phyloP scores from a whole-genome alignment of 2,113 vertebrate species.

The Calyptomena viridis region DNA sequence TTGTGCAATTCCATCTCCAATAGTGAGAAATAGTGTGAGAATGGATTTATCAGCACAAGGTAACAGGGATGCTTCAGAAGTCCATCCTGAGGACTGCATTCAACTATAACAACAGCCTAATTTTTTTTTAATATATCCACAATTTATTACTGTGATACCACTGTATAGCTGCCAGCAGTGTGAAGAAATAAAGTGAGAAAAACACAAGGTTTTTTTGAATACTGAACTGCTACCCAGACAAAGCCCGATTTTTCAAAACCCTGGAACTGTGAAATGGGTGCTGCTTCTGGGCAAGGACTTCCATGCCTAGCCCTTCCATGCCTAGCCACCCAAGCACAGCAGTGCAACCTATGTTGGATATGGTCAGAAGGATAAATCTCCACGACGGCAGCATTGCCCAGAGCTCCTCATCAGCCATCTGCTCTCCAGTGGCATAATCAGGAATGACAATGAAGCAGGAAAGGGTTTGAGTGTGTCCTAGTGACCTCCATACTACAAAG shows the following conservation, averaged over 20 bases:
- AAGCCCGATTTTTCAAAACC: neutral
- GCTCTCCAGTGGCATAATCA: neutral
- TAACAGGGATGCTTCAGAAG: neutral
- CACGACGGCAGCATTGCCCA: fast-evolving
- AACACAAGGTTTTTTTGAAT: neutral
- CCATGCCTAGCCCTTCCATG: neutral
- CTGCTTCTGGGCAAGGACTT: neutral
- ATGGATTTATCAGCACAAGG: neutral
- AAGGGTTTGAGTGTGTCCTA: neutral
- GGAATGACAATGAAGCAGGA: neutral
- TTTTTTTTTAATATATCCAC: neutral
- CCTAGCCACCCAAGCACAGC: neutral
- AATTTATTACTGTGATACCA: neutral
- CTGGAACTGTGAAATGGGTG: neutral
- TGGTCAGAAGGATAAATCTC: neutral
- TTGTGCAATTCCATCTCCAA: neutral
- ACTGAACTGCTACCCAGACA: neutral
- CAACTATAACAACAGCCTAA: neutral
- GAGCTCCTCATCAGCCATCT: neutral
- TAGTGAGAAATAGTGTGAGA: neutral
- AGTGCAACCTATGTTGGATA: fast-evolving
- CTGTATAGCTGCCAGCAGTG: neutral
- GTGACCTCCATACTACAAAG: neutral
- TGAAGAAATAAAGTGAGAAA: neutral
- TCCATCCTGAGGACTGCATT: neutral